Conservation (phyloP, 2,888 invertebrate species). For the Hypselothyrea guttata region DNA sequence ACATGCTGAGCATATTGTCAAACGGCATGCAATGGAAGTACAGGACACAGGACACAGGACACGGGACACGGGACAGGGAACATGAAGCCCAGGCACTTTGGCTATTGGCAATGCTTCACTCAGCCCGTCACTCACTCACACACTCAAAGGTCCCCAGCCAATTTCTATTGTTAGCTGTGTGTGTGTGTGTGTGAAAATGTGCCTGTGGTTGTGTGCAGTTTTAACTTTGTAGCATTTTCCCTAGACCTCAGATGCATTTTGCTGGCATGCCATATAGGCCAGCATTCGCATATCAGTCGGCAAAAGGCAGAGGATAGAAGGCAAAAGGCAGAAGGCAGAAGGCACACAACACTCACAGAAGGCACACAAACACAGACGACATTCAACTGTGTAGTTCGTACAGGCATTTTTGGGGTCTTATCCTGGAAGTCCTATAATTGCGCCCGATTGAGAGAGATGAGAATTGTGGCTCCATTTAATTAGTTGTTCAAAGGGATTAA, state of each 20-base stretch:
- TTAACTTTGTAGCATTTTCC: conserved; percentile 11
- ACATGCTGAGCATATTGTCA: conserved; percentile 65
- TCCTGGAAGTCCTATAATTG: background rate
- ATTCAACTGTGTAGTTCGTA: conserved; percentile 40
- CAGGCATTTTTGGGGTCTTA: conserved; percentile 10
- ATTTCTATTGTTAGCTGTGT: conserved; percentile 68
- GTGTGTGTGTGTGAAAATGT: conserved; percentile 11
- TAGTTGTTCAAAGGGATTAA: too few species aligned
- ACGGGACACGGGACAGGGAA: conserved; percentile 19
- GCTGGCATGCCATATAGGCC: conserved; percentile 20
- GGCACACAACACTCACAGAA: conserved; percentile 28
- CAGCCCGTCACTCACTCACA: conserved; percentile 9
- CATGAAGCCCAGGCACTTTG: conserved; percentile 56
- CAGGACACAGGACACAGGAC: conserved; percentile 26
- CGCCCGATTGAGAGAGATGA: background rate
- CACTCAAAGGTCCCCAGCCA: conserved; percentile 52
- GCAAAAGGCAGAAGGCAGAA: too few species aligned
- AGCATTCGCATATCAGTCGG: conserved; percentile 64
- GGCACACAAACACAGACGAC: conserved; percentile 4
- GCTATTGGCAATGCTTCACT: conserved; percentile 62
- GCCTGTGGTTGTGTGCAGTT: background rate
- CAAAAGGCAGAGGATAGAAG: conserved; percentile 50
- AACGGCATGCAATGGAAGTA: conserved; percentile 32
- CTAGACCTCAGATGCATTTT: conserved; percentile 32
- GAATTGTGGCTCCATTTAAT: too few species aligned